Percentiles rank a stretch among this genome's conserved stretches.
Evolutionary conservation across 2,888 invertebrate genomes (phyloP).

Genomic region (Parnassius smintheus): DNA sequence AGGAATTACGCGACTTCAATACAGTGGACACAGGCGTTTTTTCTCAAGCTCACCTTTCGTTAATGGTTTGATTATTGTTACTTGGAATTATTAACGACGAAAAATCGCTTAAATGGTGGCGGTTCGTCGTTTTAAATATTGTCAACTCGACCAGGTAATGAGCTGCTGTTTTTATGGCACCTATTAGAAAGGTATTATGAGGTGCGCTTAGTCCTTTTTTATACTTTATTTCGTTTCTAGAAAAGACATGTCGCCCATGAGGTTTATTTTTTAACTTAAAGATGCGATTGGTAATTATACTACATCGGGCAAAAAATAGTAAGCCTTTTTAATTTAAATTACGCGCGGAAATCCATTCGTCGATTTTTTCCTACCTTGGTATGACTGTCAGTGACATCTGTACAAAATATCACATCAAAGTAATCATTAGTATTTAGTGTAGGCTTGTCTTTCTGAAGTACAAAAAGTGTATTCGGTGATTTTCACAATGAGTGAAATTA

Average conservation of each 20-base stretch:
- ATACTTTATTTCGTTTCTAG: not conserved
- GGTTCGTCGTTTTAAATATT: constrained; percentile 8
- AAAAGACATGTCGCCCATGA: not conserved
- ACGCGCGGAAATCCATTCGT: no score
- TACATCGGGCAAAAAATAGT: no score
- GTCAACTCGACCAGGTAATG: constrained; percentile 5
- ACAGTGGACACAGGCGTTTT: constrained; percentile 4
- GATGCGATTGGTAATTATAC: no score
- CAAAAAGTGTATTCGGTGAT: no score
- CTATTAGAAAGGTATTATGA: constrained; percentile 5
- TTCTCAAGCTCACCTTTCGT: constrained; percentile 19
- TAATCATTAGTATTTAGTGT: no score
- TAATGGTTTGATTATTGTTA: constrained; percentile 18
- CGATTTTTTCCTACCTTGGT: no score
- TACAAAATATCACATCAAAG: no score
- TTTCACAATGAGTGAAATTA: no score
- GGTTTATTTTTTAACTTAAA: not conserved
- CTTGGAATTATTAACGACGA: constrained; percentile 18
- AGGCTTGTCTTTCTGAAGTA: no score
- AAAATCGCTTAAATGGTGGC: constrained; percentile 11
- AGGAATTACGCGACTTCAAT: constrained; percentile 5
- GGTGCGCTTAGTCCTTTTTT: not conserved
- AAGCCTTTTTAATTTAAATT: no score
- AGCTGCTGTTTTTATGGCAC: constrained; percentile 4
- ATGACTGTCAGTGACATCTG: no score